A percentile compares a stretch with the other conserved stretches of the same genome.
Conservation (phyloP, 2,797 vertebrate genomes). For the Gallinago solitaria region DNA sequence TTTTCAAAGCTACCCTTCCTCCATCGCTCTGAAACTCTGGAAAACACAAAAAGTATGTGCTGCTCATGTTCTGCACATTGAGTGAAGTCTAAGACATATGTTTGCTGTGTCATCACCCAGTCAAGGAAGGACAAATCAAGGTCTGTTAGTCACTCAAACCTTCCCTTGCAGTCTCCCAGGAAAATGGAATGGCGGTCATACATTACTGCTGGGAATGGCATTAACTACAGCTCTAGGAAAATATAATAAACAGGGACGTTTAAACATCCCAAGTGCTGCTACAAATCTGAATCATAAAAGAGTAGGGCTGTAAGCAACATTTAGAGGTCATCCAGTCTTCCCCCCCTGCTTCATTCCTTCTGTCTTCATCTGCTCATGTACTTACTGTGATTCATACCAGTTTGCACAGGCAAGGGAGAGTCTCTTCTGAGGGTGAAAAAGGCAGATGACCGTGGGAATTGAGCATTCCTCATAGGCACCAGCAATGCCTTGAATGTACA, state of each 20-base stretch:
- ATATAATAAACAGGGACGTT: neutral
- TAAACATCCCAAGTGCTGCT: neutral
- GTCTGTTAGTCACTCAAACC: neutral
- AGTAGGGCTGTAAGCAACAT: neutral
- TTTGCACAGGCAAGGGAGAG: neutral
- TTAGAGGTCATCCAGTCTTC: neutral
- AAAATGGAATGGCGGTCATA: neutral
- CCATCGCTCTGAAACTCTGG: fast-evolving
- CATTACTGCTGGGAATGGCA: neutral
- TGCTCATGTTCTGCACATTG: neutral
- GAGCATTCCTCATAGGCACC: neutral
- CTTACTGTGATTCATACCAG: neutral
- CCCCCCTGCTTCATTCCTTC: neutral
- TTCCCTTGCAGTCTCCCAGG: neutral
- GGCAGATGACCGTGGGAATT: neutral
- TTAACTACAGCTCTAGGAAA: neutral
- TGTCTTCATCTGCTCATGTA: neutral
- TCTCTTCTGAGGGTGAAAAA: neutral
- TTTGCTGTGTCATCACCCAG: neutral
- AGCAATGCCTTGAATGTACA: too few species aligned
- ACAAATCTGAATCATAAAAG: neutral
- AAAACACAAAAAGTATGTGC: neutral
- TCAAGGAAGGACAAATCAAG: neutral
- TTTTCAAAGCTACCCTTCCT: neutral
- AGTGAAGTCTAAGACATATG: neutral